Conservation (phyloP, 1,140 invertebrate genomes). For the Hermetia illucens region DNA sequence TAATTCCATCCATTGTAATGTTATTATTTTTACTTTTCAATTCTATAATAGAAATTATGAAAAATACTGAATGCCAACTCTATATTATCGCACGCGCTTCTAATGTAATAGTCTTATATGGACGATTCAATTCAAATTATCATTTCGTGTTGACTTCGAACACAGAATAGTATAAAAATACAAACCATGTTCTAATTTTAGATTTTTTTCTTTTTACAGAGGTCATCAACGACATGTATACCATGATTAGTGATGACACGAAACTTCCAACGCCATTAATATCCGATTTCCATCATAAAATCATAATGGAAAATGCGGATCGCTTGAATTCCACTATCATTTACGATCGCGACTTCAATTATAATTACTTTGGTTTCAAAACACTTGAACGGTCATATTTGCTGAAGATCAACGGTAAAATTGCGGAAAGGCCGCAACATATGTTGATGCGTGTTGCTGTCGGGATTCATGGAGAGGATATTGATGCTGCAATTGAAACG, state of each 20-base stretch:
- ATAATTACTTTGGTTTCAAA: slow-evolving; percentile 99
- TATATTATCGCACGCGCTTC: no score
- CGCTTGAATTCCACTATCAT: slow-evolving; percentile 90
- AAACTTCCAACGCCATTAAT: slow-evolving; percentile 66
- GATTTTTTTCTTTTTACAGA: no score
- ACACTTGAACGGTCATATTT: slow-evolving; percentile 94
- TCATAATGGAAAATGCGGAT: slow-evolving; percentile 80
- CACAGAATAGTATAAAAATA: no score
- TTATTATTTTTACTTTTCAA: no score
- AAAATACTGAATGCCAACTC: no score
- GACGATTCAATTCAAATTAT: no score
- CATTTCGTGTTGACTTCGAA: no score
- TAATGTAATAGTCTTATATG: no score
- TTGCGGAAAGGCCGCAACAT: slow-evolving; percentile 93
- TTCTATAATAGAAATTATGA: no score
- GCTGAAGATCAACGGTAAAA: slow-evolving; percentile 84
- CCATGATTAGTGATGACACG: slow-evolving; percentile 59
- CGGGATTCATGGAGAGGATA: slow-evolving; percentile 91
- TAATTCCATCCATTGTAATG: no score
- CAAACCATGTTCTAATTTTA: no score
- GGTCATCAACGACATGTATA: slow-evolving; percentile 78
- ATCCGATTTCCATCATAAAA: slow-evolving; percentile 64
- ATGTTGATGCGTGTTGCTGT: slow-evolving; percentile 97
- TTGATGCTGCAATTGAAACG: slow-evolving; percentile 88
- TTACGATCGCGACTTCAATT: slow-evolving; percentile 93